Percentiles rank a stretch among this genome's conserved stretches.
These are phyloP conservation scores for Eciton burchellii DNA, from an alignment of 1,140 invertebrate genomes.

Conservation along the genomic window DNA sequence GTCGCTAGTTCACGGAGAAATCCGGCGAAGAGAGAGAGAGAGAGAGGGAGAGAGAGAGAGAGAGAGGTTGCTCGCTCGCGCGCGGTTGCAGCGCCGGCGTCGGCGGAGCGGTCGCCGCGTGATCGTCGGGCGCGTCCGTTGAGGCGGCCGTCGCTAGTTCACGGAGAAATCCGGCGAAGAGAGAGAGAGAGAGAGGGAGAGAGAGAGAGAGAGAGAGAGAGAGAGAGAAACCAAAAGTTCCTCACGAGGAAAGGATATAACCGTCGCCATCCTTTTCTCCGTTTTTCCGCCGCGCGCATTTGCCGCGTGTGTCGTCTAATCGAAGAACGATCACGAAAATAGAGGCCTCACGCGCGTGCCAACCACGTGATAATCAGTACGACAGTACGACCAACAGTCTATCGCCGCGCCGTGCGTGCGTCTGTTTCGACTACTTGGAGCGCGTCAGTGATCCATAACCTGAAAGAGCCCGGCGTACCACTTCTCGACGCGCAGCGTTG, in stretches of 20 bases:
- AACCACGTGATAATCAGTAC: slow-evolving; percentile 67
- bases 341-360: slow-evolving; percentile 45
- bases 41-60: too few relatives aligned
- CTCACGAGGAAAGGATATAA: not conserved
- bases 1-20: slow-evolving; percentile 47
- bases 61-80: not conserved
- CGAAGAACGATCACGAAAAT: not conserved
- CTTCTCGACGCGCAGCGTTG: too few relatives aligned
- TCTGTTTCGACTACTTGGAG: not conserved
- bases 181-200: too few relatives aligned
- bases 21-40: slow-evolving; percentile 4
- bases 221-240: too few relatives aligned
- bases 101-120: slow-evolving; percentile 61
- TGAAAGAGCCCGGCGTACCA: slow-evolving; percentile 23
- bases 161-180: slow-evolving; percentile 27
- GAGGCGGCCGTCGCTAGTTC: slow-evolving; percentile 55
- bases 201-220: too few relatives aligned
- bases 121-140: slow-evolving; percentile 60
- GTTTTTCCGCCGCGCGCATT: not conserved
- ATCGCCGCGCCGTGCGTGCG: slow-evolving; percentile 50
- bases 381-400: slow-evolving; percentile 3
- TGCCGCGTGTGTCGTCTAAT: not conserved
- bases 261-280: slow-evolving; percentile 12
- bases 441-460: slow-evolving; percentile 64
- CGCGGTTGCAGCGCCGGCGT: slow-evolving; percentile 54